Conservation (phyloP, 2,797 vertebrate species). For the Myripristis jacobus region DNA sequence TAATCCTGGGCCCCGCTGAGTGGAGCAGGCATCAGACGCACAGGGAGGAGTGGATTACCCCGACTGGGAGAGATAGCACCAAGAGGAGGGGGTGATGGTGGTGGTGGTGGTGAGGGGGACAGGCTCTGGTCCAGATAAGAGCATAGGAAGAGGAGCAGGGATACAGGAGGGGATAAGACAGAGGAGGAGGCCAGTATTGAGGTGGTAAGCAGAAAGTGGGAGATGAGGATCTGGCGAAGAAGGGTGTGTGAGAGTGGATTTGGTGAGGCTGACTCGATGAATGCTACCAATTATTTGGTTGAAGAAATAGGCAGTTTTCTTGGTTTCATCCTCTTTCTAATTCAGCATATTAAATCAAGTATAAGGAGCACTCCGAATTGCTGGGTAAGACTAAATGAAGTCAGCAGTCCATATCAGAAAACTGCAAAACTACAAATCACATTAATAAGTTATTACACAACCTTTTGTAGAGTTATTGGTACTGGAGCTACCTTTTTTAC, state of each 20-base stretch:
- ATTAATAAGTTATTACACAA: neutral
- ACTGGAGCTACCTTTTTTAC: too few relatives aligned
- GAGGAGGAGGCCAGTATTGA: constrained; percentile 43
- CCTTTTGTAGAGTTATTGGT: too few relatives aligned
- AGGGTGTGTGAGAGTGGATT: constrained; percentile 16
- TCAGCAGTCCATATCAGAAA: neutral
- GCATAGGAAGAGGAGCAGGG: constrained; percentile 42
- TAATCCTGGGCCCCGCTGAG: constrained; percentile 74
- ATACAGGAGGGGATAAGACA: constrained; percentile 62
- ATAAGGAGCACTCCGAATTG: neutral
- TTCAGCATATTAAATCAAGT: neutral
- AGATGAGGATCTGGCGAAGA: constrained; percentile 48
- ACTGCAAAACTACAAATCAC: too few relatives aligned
- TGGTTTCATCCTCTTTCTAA: neutral
- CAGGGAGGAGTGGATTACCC: constrained; percentile 80
- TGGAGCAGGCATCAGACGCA: constrained; percentile 75
- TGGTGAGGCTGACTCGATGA: neutral
- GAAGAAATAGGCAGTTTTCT: neutral
- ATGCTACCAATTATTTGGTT: neutral
- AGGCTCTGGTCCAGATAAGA: constrained; percentile 66
- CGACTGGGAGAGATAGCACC: constrained; percentile 73
- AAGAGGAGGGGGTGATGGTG: constrained; percentile 46
- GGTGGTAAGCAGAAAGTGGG: constrained; percentile 55
- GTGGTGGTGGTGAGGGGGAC: constrained; percentile 1
- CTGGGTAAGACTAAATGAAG: neutral